A percentile compares a stretch with the other conserved stretches of the same genome.
phyloP scores from a whole-genome alignment of 2,888 invertebrate species.

The Mimachlamys varia region DNA sequence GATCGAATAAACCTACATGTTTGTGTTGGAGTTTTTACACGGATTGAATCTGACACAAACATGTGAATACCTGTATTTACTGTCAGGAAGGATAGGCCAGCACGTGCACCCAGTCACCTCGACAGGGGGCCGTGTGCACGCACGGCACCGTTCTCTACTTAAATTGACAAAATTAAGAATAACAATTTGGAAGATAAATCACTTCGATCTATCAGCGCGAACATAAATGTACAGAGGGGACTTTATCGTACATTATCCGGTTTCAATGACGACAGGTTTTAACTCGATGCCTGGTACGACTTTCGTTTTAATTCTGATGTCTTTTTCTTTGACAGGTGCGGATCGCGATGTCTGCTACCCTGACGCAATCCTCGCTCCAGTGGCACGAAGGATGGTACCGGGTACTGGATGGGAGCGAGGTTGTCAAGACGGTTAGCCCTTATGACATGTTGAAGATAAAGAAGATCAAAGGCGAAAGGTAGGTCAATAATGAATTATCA shows the following conservation, averaged over 20 bases:
- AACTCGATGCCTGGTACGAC: not conserved
- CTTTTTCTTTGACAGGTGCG: conserved; percentile 52
- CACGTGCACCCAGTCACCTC: not conserved
- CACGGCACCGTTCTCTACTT: not conserved
- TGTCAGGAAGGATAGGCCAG: not conserved
- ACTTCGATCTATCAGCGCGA: not conserved
- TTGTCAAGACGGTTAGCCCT: conserved; percentile 57
- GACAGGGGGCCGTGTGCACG: not conserved
- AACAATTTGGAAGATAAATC: not conserved
- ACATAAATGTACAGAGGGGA: not conserved
- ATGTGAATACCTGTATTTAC: not conserved
- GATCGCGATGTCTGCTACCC: conserved; percentile 59
- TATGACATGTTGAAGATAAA: conserved; percentile 58
- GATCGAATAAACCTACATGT: conserved; percentile 22
- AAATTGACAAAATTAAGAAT: not conserved
- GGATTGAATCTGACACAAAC: not conserved
- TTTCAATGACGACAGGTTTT: not conserved
- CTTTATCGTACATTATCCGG: not conserved
- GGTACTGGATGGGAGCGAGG: conserved; percentile 55
- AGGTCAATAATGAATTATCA: conserved; percentile 10
- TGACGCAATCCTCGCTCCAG: conserved; percentile 56
- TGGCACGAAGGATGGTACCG: conserved; percentile 64
- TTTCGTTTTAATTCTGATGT: not conserved
- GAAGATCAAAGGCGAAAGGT: conserved; percentile 39
- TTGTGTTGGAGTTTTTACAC: not conserved